Conservation (phyloP, 2,797 vertebrate species). For the Gambusia yucatana region DNA sequence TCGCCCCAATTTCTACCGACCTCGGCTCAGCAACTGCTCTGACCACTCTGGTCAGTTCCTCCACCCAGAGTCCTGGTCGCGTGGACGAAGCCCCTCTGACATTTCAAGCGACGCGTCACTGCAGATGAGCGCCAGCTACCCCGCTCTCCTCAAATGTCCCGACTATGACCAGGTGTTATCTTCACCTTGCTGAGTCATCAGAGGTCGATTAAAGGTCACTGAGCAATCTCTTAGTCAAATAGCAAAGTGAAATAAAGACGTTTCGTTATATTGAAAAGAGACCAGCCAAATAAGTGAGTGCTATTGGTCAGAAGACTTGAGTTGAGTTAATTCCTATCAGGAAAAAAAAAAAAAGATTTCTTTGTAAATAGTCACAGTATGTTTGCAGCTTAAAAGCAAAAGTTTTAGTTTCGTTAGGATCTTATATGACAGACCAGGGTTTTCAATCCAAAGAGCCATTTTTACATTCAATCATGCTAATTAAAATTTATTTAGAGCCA, state of each 20-base stretch:
- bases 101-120: constrained; percentile 90
- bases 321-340: constrained; percentile 4
- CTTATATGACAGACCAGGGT: not conserved
- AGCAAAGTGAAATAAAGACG: not conserved
- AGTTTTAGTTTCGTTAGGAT: not conserved
- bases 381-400: not conserved
- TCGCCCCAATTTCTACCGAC: constrained; percentile 84
- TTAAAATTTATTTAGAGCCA: not conserved
- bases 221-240: constrained; percentile 8
- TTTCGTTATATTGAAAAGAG: constrained; percentile 8
- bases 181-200: constrained; percentile 85
- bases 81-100: constrained; percentile 89
- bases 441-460: not conserved
- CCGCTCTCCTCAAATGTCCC: constrained; percentile 88
- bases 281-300: constrained; percentile 4
- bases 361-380: not conserved
- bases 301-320: not conserved
- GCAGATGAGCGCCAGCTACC: constrained; percentile 89
- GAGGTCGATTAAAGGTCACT: not conserved
- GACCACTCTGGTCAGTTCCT: constrained; percentile 91
- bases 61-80: constrained; percentile 87
- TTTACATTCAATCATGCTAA: not conserved
- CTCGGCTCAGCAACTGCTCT: constrained; percentile 90
- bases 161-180: constrained; percentile 90
- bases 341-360: not conserved